Evolutionary conservation across 2,113 vertebrate genomes (phyloP), one percentile per base, ranked within the genome.

Genomic region (Acanthisitta chloris): DNA sequence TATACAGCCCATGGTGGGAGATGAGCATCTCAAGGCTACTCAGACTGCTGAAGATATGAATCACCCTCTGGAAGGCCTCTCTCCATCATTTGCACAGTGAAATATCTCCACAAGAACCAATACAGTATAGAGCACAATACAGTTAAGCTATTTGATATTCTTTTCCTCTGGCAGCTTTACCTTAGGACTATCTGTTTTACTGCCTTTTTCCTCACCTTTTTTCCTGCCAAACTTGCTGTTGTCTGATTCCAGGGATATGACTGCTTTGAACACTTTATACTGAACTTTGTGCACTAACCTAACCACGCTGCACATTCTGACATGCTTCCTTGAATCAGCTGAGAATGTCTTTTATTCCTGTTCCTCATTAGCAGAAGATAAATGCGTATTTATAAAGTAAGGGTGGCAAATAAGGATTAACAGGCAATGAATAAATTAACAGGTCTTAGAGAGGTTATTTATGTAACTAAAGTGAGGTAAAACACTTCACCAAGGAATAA

Each of bases 351-450:
- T 94, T 77, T 67, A 83, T 51, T 91, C 23, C 51, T 67, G 25
- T 66, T 91, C 26, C 77, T 89, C 77, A 66, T 58, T 67, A 88
- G 55, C 31, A 80, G 13, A 61, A 61, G 51, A 65, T 48, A 83
- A 80, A 86, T 25, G 15, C 26, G 0, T 49, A 77, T 92, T 83
- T 92, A 78, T 58, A 86, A 86, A 86, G 62, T 65, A 73, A 83
- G 33, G 17, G n/a, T 43, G 58, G 81, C 17, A 80, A 86, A 91
- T 55, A 86, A 77, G 58, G 58, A 91, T 91, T 66, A 92, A 69
- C 38, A 74, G 64, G 28, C 69, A 84, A 69, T 71, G 52, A 91
- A 88, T 90, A 79, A 82, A 88, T 77, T 83, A 76, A 72, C 54
- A 76, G 28, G 43, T 79, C 66, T 71, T 49, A 7, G 31, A 67